phyloP scores from a whole-genome alignment of 2,888 invertebrate species.

The Cryptocephalus moraei region DNA sequence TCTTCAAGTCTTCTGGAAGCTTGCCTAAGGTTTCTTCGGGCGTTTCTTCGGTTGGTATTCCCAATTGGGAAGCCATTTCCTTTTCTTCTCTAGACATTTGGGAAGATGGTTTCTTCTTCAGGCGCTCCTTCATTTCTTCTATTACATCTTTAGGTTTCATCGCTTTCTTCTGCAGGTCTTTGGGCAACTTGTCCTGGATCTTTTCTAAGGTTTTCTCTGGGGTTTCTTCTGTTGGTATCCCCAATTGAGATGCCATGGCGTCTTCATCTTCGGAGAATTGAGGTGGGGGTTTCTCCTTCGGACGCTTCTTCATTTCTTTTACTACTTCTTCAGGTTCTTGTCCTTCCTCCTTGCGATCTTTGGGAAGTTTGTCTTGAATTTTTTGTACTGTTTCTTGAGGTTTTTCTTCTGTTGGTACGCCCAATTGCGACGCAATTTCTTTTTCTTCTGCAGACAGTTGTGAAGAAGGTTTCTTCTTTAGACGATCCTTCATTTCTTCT shows the following conservation, averaged over 20 bases:
- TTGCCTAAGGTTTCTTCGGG: too few relatives aligned
- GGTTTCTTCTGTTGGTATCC: not conserved
- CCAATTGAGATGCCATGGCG: not conserved
- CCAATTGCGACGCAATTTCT: not conserved
- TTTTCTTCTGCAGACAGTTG: not conserved
- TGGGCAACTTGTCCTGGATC: too few relatives aligned
- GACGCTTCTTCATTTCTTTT: not conserved
- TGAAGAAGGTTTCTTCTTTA: not conserved
- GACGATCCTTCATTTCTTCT: not conserved
- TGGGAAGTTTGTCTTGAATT: not conserved
- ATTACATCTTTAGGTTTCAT: not conserved
- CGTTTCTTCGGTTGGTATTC: not conserved
- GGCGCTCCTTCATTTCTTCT: not conserved
- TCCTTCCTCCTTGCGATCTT: not conserved
- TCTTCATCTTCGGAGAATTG: not conserved
- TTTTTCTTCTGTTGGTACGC: not conserved
- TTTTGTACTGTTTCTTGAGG: not conserved
- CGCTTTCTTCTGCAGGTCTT: too few relatives aligned
- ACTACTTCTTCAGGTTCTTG: not conserved
- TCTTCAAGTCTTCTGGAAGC: too few relatives aligned
- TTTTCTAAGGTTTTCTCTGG: too few relatives aligned
- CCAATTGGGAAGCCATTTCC: not conserved
- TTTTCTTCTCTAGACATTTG: not conserved
- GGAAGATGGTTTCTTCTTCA: not conserved
- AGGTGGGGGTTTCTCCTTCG: not conserved